Conservation (phyloP, 2,113 vertebrate species). For the Mormoops blainvillei region DNA sequence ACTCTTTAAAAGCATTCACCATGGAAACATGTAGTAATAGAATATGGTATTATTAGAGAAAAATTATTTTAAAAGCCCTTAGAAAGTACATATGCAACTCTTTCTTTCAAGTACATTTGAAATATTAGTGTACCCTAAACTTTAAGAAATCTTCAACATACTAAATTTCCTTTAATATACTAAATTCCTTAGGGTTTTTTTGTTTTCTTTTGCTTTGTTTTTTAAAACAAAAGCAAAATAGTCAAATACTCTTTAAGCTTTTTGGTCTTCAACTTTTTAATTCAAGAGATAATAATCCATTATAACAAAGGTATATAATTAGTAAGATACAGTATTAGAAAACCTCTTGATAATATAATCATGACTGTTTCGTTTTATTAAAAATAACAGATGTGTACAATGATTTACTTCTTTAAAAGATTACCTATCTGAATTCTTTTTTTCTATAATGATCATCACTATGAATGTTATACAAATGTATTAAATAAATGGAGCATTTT, state of each 20-base stretch:
- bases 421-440: neutral
- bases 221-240: neutral
- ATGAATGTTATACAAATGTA: no score
- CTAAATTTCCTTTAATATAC: conserved; percentile 11
- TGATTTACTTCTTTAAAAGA: neutral
- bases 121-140: neutral
- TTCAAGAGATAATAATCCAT: neutral
- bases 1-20: conserved; percentile 63
- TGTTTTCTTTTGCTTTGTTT: no score
- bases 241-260: neutral
- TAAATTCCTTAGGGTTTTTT: neutral
- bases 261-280: neutral
- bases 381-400: neutral
- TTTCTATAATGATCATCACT: no score
- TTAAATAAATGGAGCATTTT: no score
- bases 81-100: neutral
- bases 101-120: neutral
- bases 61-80: neutral
- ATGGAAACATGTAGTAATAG: neutral
- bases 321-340: neutral
- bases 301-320: neutral
- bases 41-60: neutral
- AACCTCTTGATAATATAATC: neutral
- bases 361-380: neutral
- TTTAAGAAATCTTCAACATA: neutral